These are phyloP conservation scores for Plebejus melissa DNA, from an alignment of 2,888 invertebrate species.

Conservation along the genomic window DNA sequence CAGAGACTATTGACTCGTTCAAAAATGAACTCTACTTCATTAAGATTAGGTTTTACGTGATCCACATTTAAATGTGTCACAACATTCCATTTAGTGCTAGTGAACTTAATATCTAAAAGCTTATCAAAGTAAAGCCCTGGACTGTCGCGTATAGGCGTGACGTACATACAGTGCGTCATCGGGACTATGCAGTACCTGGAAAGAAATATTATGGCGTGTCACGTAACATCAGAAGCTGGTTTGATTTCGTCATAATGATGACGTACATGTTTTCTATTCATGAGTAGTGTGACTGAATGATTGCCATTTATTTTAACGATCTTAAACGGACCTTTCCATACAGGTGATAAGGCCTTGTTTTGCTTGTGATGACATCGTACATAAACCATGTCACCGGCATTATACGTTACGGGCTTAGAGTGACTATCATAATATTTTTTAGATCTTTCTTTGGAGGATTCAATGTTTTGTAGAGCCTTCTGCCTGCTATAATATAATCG, in stretches of 20 bases:
- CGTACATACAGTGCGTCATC: not conserved
- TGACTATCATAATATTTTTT: not conserved
- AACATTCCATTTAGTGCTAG: not conserved
- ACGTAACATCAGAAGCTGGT: not conserved
- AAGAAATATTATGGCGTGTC: not conserved
- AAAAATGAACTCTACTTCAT: constrained; percentile 4
- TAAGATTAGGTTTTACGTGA: not conserved
- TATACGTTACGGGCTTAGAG: not conserved
- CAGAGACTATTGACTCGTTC: not conserved
- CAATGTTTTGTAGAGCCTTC: not conserved
- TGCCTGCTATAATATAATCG: constrained; percentile 9
- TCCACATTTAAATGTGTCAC: not conserved
- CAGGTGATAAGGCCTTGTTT: not conserved
- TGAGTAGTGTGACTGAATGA: not conserved
- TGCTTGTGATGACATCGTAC: not conserved
- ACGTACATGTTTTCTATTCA: not conserved
- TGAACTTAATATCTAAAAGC: not conserved
- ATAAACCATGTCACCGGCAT: not conserved
- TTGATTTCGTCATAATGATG: constrained; percentile 11
- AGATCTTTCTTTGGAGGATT: not conserved
- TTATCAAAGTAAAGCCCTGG: not conserved
- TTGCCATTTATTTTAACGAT: not conserved
- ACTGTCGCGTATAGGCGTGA: not conserved
- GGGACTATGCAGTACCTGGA: not conserved
- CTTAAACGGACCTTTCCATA: constrained; percentile 19